Conservation (phyloP, 2,797 vertebrate genomes). For the Microctenopoma steveboyesi region DNA sequence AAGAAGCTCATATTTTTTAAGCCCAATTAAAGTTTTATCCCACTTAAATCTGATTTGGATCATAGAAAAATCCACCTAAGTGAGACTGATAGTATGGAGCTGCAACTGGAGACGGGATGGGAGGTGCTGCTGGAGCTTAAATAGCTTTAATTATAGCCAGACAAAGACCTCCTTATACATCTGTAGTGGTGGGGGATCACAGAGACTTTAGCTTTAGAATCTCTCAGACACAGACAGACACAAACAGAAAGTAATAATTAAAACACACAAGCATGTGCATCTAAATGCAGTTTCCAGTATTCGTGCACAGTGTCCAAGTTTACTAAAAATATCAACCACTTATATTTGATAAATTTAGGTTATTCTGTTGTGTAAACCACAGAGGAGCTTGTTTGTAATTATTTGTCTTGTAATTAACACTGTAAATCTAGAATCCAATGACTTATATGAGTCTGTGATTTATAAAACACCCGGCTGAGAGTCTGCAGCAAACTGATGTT, state of each 20-base stretch:
- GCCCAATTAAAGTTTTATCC: constrained; percentile 41
- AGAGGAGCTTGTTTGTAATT: not conserved
- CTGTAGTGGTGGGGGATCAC: constrained; percentile 39
- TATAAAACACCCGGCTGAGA: not conserved
- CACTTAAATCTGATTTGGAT: constrained; percentile 51
- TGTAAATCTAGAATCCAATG: constrained; percentile 12
- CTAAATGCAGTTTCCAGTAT: not conserved
- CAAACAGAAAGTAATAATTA: constrained; percentile 17
- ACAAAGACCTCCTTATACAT: constrained; percentile 68
- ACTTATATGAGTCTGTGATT: not conserved
- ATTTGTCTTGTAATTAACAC: constrained; percentile 5
- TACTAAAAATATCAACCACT: not conserved
- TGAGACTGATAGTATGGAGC: constrained; percentile 43
- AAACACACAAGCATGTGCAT: constrained; percentile 16
- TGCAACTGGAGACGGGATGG: constrained; percentile 28
- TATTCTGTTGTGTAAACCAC: not conserved
- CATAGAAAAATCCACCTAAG: constrained; percentile 34
- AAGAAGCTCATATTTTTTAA: constrained; percentile 29
- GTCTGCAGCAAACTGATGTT: not conserved
- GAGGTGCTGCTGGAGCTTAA: constrained; percentile 56
- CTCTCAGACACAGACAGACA: constrained; percentile 24
- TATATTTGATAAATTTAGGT: not conserved
- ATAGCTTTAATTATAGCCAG: constrained; percentile 68
- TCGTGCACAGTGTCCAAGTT: not conserved
- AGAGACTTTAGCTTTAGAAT: constrained; percentile 38